Conservation (phyloP, 2,797 vertebrate genomes). For the Xerus rutilus region DNA sequence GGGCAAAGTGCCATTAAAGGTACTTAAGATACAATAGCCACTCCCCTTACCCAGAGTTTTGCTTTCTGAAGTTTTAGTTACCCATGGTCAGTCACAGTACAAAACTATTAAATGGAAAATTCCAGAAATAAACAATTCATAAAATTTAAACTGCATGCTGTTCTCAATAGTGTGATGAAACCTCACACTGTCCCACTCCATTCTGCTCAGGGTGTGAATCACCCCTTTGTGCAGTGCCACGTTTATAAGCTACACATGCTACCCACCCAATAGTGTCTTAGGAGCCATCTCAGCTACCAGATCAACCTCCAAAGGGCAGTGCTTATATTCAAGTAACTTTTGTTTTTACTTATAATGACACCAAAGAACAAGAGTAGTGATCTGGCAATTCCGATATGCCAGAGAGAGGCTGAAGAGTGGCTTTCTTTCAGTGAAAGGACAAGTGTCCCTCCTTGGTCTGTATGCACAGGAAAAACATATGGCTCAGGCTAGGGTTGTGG, state of each 20-base stretch:
- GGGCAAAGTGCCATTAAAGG: not conserved
- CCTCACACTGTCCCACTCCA: not conserved
- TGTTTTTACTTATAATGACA: not conserved
- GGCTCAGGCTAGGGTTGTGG: too few species aligned
- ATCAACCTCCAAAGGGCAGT: not conserved
- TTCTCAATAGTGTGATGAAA: not conserved
- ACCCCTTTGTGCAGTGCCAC: not conserved
- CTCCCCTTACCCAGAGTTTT: not conserved
- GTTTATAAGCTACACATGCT: not conserved
- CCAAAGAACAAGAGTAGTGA: not conserved
- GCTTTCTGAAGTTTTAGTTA: not conserved
- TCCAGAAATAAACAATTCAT: not conserved
- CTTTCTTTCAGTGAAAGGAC: not conserved
- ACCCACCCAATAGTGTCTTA: not conserved
- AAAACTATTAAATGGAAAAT: not conserved
- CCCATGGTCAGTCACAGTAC: not conserved
- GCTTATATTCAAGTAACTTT: not conserved
- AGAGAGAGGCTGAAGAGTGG: not conserved
- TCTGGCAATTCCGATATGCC: not conserved
- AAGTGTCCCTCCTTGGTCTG: not conserved
- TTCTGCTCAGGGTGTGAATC: not conserved
- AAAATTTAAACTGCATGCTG: not conserved
- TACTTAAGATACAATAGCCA: not conserved
- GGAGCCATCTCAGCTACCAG: not conserved
- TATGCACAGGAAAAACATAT: not conserved